Conservation (phyloP, 2,113 vertebrate genomes). For the Passer montanus region DNA sequence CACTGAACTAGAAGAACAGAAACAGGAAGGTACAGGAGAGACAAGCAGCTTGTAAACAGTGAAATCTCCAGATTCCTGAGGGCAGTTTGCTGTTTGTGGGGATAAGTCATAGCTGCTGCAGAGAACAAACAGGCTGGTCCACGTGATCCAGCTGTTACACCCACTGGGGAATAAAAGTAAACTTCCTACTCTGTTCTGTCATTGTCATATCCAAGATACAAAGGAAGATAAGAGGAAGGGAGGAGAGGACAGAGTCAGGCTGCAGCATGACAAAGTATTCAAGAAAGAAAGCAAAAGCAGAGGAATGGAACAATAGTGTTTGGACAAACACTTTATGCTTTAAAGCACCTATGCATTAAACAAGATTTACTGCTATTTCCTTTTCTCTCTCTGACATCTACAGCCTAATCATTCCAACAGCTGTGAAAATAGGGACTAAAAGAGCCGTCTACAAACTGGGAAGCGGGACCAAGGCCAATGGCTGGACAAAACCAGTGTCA, state of each 20-base stretch:
- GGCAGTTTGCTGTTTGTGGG: neutral
- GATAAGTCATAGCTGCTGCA: neutral
- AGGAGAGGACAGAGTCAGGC: neutral
- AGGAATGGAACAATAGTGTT: neutral
- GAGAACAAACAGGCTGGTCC: neutral
- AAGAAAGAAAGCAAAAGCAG: neutral
- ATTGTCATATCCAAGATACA: neutral
- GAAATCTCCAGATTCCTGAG: neutral
- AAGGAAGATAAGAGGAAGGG: neutral
- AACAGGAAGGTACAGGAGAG: neutral
- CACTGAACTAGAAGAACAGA: neutral
- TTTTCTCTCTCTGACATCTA: slow-evolving; percentile 5
- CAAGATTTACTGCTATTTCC: slow-evolving; percentile 52
- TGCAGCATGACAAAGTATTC: neutral
- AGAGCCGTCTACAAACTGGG: neutral
- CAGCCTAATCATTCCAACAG: slow-evolving; percentile 49
- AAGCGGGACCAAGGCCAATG: neutral
- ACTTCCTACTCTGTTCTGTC: neutral
- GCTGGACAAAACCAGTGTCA: neutral
- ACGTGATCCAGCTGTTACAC: neutral
- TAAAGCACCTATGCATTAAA: slow-evolving; percentile 25
- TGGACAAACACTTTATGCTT: slow-evolving; percentile 21
- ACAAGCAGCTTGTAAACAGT: neutral
- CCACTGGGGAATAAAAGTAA: neutral
- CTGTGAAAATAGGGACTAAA: slow-evolving; percentile 49